Conservation (phyloP, 1,140 invertebrate species). For the Eurosta solidaginis region DNA sequence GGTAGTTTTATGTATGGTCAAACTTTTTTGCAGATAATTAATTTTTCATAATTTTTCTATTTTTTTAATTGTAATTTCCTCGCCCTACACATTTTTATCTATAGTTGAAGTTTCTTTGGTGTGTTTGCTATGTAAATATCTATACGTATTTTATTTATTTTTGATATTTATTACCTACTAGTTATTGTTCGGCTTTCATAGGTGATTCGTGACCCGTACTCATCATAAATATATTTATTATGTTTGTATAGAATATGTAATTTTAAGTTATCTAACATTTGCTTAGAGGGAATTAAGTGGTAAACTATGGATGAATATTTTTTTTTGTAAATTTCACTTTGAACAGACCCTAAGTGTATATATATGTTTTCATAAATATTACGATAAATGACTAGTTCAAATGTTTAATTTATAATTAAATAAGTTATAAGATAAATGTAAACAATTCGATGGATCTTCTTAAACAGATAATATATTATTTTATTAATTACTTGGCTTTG, state of each 20-base stretch:
- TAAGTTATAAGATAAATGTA: slow-evolving; percentile 13
- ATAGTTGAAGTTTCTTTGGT: slow-evolving; percentile 19
- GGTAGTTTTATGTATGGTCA: not conserved
- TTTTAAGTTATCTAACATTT: slow-evolving; percentile 1
- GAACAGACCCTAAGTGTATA: slow-evolving; percentile 18
- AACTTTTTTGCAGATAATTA: not conserved
- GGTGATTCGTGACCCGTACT: not conserved
- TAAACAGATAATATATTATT: not conserved
- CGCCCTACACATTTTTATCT: no score
- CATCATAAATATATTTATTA: not conserved
- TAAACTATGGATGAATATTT: slow-evolving; percentile 17
- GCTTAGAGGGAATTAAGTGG: slow-evolving; percentile 11
- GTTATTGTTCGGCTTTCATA: slow-evolving; percentile 28
- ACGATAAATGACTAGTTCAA: slow-evolving; percentile 19
- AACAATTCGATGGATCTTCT: slow-evolving; percentile 4
- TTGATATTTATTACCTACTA: slow-evolving; percentile 22
- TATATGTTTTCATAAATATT: slow-evolving; percentile 18
- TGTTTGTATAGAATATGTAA: not conserved
- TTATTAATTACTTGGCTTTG: slow-evolving; percentile 27
- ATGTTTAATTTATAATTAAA: not conserved
- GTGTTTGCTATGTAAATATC: no score
- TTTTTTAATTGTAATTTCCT: no score
- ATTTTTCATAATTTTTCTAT: not conserved
- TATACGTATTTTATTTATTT: no score
- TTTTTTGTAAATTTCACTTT: slow-evolving; percentile 13